Evolutionary conservation across 1,140 invertebrate species (phyloP), one percentile per base, ranked within the genome.

Genomic region (Sitodiplosis mosellana): DNA sequence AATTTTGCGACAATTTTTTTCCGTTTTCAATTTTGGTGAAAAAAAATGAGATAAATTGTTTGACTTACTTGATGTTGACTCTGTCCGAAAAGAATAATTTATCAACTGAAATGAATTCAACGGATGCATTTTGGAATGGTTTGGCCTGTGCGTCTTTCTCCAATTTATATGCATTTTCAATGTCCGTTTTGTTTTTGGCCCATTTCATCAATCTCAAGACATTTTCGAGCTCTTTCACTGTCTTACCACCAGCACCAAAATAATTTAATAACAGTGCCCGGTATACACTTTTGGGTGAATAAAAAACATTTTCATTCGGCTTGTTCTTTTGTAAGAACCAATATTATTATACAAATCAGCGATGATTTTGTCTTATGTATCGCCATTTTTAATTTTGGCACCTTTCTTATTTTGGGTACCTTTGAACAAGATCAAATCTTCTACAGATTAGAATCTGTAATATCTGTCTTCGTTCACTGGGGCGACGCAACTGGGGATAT

Each of bases 221-320:
- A 42, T 71, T 68, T 52, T 71, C 75, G n/a, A 90, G 60, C 34
- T 75, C 68, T 1, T 61, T 53, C 52, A 85, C 82, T 0, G 87
- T 88, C 12, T 76, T 64, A 5, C 76, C 77, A 1, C 70, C 71
- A 0, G 86, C 61, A 0, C 84, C 76, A 53, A 89, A 86, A 56
- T 86, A 89, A 0, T 81, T 78, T 14, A 91, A 66, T n/a, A 78
- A 60, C 10, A 93, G 56, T 0, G 85, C 79, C 49, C 87, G 76
- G 57, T 87, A 80, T n/a, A 89, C 75, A 52, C 85, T 89, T 61
- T 85, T 80, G 0, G 87, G 87, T 15, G 87, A 91, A 57, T 87
- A 85, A 68, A 91, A 87, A 6, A 91, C 59, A 61, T 89, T 91
- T 46, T 78, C 76, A 21, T 73, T 60, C 0, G 27, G 27, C 10